Conservation (phyloP, 2,888 invertebrate species). For the Diadegma fenestrale region DNA sequence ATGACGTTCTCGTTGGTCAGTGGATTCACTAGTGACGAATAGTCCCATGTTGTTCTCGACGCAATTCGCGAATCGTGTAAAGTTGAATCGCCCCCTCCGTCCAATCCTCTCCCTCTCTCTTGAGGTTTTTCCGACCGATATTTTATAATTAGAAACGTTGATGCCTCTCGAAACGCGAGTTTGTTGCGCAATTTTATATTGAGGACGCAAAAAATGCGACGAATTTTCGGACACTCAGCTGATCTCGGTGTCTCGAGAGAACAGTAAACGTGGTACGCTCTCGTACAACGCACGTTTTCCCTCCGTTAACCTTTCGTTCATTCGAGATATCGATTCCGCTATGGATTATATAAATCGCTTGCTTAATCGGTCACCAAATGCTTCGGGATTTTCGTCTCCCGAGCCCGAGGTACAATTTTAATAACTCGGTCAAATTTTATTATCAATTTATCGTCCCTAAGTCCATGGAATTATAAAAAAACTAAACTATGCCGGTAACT, state of each 20-base stretch:
- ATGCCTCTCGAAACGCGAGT: conserved; percentile 34
- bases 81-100: conserved; percentile 1
- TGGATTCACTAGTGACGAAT: conserved; percentile 29
- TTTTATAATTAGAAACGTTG: conserved; percentile 76
- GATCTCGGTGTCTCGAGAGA: conserved; percentile 57
- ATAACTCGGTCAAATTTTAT: not conserved
- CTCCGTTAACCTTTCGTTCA: not conserved
- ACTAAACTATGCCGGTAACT: not conserved
- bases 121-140: conserved; percentile 64
- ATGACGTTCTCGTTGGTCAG: conserved; percentile 20
- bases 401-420: conserved; percentile 70
- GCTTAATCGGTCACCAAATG: conserved; percentile 72
- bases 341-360: conserved; percentile 80
- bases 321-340: not conserved
- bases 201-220: conserved; percentile 70
- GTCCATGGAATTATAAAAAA: not conserved
- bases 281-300: conserved; percentile 30
- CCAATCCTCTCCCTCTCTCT: not conserved
- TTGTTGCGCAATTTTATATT: conserved; percentile 76
- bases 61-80: conserved; percentile 55
- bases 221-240: conserved; percentile 71
- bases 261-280: conserved; percentile 66
- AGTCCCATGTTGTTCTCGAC: conserved; percentile 42
- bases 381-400: conserved; percentile 68
- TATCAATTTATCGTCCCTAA: not conserved